These are phyloP conservation scores for Himalopsyche tibetana DNA, from an alignment of 2,888 invertebrate genomes.

Conservation along the genomic window DNA sequence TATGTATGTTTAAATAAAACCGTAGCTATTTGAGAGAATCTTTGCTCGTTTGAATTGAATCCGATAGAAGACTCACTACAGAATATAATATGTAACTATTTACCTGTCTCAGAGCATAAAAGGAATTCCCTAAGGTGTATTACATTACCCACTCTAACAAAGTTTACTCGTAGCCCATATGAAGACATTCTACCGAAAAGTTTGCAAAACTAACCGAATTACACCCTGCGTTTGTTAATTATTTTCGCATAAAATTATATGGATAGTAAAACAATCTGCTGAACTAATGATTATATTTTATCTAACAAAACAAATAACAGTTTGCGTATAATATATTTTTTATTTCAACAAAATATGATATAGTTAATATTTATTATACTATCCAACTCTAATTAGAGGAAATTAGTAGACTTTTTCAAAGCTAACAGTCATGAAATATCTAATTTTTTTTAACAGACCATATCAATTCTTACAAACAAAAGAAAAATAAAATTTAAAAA, in stretches of 20 bases:
- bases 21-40: background rate
- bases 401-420: no score
- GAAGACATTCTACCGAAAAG: slow-evolving; percentile 8
- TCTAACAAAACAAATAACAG: no score
- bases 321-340: no score
- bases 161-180: slow-evolving; percentile 14
- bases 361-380: no score
- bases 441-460: no score
- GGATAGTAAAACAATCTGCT: no score
- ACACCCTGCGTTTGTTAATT: background rate
- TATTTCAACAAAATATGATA: no score
- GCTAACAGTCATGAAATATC: no score
- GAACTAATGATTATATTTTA: no score
- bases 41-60: background rate
- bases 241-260: slow-evolving; percentile 24
- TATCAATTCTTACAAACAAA: no score
- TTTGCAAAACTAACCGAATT: slow-evolving; percentile 10
- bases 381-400: no score
- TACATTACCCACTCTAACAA: slow-evolving; percentile 35
- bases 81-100: background rate
- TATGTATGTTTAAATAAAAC: background rate
- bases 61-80: slow-evolving; percentile 2
- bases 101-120: slow-evolving; percentile 12
- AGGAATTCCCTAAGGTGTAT: slow-evolving; percentile 23
- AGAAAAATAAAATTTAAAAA: no score